phyloP scores from a whole-genome alignment of 2,797 vertebrate genomes.

The Rhodeus uyekii region DNA sequence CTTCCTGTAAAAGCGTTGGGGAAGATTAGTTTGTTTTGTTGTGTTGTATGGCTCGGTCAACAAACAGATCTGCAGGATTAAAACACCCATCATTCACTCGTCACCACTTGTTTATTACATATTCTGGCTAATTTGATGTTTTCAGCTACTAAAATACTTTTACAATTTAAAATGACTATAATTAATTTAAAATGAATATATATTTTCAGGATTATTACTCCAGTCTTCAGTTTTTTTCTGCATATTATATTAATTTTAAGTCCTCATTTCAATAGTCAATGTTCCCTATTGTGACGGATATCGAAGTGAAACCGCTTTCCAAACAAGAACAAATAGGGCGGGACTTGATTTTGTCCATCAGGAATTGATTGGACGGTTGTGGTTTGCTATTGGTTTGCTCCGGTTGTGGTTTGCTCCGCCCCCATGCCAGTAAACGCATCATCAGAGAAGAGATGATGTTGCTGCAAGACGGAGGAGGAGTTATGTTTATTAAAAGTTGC shows the following conservation, averaged over 20 bases:
- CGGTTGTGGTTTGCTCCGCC: background rate
- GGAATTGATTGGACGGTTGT: background rate
- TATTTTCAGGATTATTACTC: background rate
- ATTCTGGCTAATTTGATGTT: background rate
- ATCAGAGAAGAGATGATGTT: background rate
- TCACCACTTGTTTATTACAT: background rate
- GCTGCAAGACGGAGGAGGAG: too few relatives aligned
- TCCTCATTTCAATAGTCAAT: background rate
- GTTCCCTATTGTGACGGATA: background rate
- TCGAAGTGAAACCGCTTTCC: background rate
- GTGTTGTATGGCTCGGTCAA: background rate
- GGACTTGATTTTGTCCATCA: background rate
- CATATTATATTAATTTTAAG: background rate
- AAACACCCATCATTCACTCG: conserved; percentile 4
- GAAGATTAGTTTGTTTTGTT: conserved; percentile 8
- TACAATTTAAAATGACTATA: background rate
- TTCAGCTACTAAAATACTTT: background rate
- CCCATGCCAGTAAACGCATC: background rate
- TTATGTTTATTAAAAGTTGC: background rate
- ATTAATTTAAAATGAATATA: background rate
- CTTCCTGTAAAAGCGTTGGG: background rate
- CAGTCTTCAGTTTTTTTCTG: background rate
- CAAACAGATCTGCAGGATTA: background rate
- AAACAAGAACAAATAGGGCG: background rate
- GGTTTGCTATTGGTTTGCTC: background rate